Evolutionary conservation across 2,888 invertebrate species (phyloP), one percentile per base, ranked within the genome.

Genomic region (Ectemnius cavifrons): DNA sequence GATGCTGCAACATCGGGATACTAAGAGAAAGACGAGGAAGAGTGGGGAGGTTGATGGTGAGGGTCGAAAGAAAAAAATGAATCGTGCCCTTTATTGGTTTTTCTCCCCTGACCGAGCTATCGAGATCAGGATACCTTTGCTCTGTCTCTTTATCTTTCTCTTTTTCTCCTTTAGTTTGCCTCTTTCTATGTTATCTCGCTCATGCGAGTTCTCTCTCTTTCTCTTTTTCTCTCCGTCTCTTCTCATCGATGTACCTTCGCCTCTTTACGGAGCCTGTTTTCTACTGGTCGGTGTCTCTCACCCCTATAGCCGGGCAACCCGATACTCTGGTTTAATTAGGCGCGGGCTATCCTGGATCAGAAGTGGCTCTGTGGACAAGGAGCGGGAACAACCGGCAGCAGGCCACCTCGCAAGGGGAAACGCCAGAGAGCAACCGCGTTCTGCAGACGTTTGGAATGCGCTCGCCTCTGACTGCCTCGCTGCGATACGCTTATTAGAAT

Each of bases 301-400:
- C 52, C 52, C 52, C 16, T 49, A 60, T 49, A 65, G 63, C 20
- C 57, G 68, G 20, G 58, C 67, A 62, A 45, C 60, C 49, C 71
- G 67, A 63, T 70, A 70, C 68, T 37, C 64, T 63, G 77, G 66
- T 84, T 84, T 83, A 83, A 83, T 83, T 83, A 82, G 80, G 67
- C 82, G 73, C 65, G 59, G 59, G 59, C 62, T 62, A 74, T 61
- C 73, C 46, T 28, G 61, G 72, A 73, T 70, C 76, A 67, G 66
- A 71, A 65, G 20, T 61, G 60, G 57, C 49, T 28, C 8, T 37
- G 58, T 37, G 64, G 73, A 47, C 56, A 62, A 46, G 27, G 60
- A n/a, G 46, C 14, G 64, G 64, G 47, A 49, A 52, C 47, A 18
- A 3, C 62, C 49, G 13, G 28, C 16, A 6, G 18, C n/a, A 3